These are phyloP conservation scores for Leptarthrus brevirostris DNA, from an alignment of 2,888 invertebrate species.

Conservation along the genomic window DNA sequence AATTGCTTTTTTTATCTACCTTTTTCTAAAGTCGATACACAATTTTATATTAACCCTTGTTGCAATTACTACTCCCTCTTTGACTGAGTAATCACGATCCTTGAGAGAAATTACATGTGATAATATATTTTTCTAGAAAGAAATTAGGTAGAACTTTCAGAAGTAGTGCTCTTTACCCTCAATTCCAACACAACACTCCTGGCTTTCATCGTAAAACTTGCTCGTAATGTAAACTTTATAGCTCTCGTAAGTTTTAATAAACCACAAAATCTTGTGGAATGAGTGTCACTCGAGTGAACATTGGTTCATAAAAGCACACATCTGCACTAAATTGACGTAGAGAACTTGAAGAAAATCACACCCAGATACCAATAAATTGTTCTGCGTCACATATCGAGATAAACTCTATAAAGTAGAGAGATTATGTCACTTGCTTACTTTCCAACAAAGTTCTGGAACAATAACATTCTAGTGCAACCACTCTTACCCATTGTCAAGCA, in stretches of 20 bases:
- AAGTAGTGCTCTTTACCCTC: too few relatives aligned
- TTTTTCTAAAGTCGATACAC: too few relatives aligned
- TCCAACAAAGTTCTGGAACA: neutral
- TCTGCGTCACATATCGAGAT: neutral
- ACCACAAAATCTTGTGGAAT: neutral
- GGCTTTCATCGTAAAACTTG: too few relatives aligned
- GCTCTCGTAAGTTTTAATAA: neutral
- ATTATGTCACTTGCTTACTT: neutral
- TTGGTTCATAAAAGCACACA: neutral
- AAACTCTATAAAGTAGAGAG: neutral
- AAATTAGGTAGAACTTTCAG: too few relatives aligned
- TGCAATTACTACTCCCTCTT: too few relatives aligned
- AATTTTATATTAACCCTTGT: too few relatives aligned
- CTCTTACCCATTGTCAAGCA: slow-evolving; percentile 8
- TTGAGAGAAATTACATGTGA: too few relatives aligned
- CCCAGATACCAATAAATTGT: neutral
- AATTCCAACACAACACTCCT: too few relatives aligned
- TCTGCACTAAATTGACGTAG: neutral
- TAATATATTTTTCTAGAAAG: too few relatives aligned
- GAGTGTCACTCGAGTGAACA: neutral
- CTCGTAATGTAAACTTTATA: too few relatives aligned
- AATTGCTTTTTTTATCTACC: too few relatives aligned
- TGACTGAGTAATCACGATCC: too few relatives aligned
- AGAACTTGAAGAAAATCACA: neutral
- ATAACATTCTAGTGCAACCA: neutral